A percentile compares a stretch with the other conserved stretches of the same genome.
Evolutionary conservation across 1,140 invertebrate genomes (phyloP).

Genomic region (Carposina sasakii): DNA sequence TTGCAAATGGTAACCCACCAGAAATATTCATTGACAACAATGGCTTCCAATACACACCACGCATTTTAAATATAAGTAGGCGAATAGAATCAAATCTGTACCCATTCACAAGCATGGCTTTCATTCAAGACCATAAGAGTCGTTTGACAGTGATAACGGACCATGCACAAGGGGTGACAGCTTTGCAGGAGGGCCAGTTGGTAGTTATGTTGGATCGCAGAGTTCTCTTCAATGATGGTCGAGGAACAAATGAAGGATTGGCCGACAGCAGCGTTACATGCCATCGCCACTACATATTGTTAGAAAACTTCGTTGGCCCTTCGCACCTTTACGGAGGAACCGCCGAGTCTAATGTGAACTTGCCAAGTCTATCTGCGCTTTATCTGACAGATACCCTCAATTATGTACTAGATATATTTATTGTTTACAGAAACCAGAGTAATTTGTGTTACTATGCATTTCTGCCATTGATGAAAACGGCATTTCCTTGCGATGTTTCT

Average conservation of each 20-base stretch:
- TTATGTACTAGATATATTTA: constrained; percentile 83
- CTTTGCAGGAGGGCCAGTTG: constrained; percentile 86
- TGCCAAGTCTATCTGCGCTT: constrained; percentile 79
- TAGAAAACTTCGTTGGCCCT: constrained; percentile 77
- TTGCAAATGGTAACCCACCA: constrained; percentile 78
- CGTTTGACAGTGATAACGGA: constrained; percentile 85
- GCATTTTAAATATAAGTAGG: constrained; percentile 44
- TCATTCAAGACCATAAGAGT: constrained; percentile 84
- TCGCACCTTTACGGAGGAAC: constrained; percentile 16
- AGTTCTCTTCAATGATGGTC: constrained; percentile 87
- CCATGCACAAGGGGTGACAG: constrained; percentile 88
- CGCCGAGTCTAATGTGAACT: constrained; percentile 32
- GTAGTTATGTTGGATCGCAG: constrained; percentile 91
- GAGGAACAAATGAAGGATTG: constrained; percentile 92
- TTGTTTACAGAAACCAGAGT: constrained; percentile 74
- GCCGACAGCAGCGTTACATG: constrained; percentile 87
- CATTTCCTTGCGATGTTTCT: constrained; percentile 50
- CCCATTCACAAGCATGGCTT: constrained; percentile 87
- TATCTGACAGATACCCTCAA: constrained; percentile 81
- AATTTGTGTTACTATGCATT: constrained; percentile 41
- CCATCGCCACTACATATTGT: constrained; percentile 85
- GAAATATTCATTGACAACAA: constrained; percentile 91
- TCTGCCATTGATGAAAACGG: constrained; percentile 43
- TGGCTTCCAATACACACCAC: constrained; percentile 79
- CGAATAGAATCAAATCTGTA: constrained; percentile 91